Evolutionary conservation across 2,888 invertebrate genomes (phyloP), one percentile per base, ranked within the genome.

Genomic region (Caenorhabditis macrosperma): DNA sequence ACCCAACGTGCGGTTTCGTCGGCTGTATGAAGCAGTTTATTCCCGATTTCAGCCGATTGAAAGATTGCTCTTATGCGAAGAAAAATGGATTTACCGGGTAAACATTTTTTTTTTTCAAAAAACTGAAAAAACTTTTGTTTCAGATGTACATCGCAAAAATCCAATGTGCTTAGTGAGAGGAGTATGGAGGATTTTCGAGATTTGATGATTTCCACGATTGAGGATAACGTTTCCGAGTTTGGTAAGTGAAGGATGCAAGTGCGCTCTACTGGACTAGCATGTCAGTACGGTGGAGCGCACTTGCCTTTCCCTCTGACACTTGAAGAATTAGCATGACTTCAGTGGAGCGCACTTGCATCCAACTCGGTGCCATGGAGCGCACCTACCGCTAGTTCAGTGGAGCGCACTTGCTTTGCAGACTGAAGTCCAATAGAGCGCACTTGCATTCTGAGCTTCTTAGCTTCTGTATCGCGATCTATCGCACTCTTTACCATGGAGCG

Each of bases 111-210:
- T 10, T n/a, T 48, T 20, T 3, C 20, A 10, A 10, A 59, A 15
- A 26, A 46, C 15, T 2, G 22, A 22, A 52, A 10, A 15, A 33
- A 50, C 26, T 28, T 30, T 15, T 20, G 15, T 20, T 59, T 26
- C 26, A 69, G 69, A 9, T 78, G 78, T 28, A 72, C 78, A 12
- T 60, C 48, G 15, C 61, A 38, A 28, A 72, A 55, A 28, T n/a
- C n/a, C 3, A 67, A 72, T 20, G 55, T 72, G 9, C 41, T 78
- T 17, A 26, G 22, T 17, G 26, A 60, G 17, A 10, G 78, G 17
- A 55, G 57, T 55, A 72, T 71, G 60, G 78, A 41, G 1, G 55
- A 72, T n/a, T 78, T 78, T 46, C 54, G 78, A 9, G 78, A 78
- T 67, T 33, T 66, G 2, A 61, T 78, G 61, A 72, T 72, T 7